phyloP scores from a whole-genome alignment of 2,888 invertebrate species.

The Lagria hirta region DNA sequence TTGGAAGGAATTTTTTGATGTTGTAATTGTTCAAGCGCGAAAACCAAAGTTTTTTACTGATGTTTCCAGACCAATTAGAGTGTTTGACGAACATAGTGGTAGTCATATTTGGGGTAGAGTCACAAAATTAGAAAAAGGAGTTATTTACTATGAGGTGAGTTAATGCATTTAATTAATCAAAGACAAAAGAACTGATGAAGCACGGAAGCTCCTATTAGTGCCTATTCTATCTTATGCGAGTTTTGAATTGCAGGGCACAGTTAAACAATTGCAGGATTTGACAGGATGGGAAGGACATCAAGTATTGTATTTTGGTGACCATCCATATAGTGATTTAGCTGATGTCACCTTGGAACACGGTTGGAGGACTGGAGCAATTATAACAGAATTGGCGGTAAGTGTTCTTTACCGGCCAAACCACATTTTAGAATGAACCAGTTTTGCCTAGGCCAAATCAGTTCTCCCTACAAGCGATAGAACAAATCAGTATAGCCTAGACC shows the following conservation, averaged over 20 bases:
- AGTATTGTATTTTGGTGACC: slow-evolving; percentile 96
- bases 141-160: slow-evolving; percentile 84
- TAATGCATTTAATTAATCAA: slow-evolving; percentile 1
- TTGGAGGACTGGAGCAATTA: slow-evolving; percentile 97
- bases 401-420: neutral
- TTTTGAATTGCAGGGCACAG: slow-evolving; percentile 87
- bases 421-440: neutral
- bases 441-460: too few species aligned
- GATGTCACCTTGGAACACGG: slow-evolving; percentile 95
- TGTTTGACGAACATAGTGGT: slow-evolving; percentile 79
- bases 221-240: slow-evolving; percentile 12
- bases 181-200: neutral
- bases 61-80: slow-evolving; percentile 83
- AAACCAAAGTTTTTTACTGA: slow-evolving; percentile 97
- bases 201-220: neutral
- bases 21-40: slow-evolving; percentile 91
- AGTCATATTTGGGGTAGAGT: slow-evolving; percentile 92
- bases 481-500: too few species aligned
- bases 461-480: too few species aligned
- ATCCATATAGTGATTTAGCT: slow-evolving; percentile 95
- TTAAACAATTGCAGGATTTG: slow-evolving; percentile 85
- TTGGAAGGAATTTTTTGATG: slow-evolving; percentile 91
- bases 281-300: slow-evolving; percentile 92
- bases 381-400: slow-evolving; percentile 85
- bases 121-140: slow-evolving; percentile 79